Evolutionary conservation across 2,888 invertebrate genomes (phyloP), one percentile per base, ranked within the genome.

Genomic region (Acronicta psi): DNA sequence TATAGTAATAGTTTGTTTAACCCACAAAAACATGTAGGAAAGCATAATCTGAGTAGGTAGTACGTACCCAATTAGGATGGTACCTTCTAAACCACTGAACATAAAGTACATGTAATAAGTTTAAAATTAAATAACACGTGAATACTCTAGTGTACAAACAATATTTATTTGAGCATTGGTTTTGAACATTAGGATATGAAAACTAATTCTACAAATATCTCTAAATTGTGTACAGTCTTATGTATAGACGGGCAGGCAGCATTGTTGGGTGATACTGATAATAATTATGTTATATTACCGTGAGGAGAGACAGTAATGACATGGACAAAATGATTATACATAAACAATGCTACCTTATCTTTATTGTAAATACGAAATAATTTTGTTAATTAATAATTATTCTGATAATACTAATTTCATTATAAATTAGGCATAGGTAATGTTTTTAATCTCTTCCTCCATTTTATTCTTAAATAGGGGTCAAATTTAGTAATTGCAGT

Each of bases 151-250:
- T 13, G 5, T 37, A 8, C 55, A 23, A 63, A 73, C 50, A 69
- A 62, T 63, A 68, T 71, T 73, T 69, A 70, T 80, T 80, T 80
- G 80, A 80, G 80, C 79, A 80, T 79, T 70, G 70, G 56, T 62
- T 63, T 71, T 61, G 51, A 73, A 75, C 51, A 51, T 46, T 47
- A 52, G 49, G 45, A 44, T 40, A 56, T 61, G 45, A 44, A 54
- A 59, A 59, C 58, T 66, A 64, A 75, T 38, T 61, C 67, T 77
- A 65, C 31, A 51, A n/a, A 38, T 45, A 75, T 59, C 17, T 65
- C 70, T 68, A 67, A 55, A 65, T 69, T 69, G 69, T 68, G 51
- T 61, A 66, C 72, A 76, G 70, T 68, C 73, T 74, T 71, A 69
- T 17, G 41, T 53, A 41, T 46, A 56, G 52, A 55, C 54, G 44